Base-by-base conservation (phyloP, 2,888 invertebrate genomes). In the Zelleria hepariella region DNA sequence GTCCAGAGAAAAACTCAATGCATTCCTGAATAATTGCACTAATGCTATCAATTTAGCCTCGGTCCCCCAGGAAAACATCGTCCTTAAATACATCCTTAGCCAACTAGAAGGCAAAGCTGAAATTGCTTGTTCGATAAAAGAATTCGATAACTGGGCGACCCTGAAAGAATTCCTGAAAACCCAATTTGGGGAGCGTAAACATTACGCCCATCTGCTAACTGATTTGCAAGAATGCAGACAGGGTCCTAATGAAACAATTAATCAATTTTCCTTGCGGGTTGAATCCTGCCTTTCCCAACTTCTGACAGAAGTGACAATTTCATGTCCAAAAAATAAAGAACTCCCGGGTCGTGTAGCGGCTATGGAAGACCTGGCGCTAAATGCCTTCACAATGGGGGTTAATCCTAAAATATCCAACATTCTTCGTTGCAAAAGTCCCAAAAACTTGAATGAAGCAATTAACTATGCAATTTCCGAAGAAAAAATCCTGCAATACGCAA, bases 221-320 rank as follows among this genome's bases (percentile, higher is more conserved):
- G 57, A 57, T 15, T 20, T 57, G 7, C 57, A 57, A 42, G 47
- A 57, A 10, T 20, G 57, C 47, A 57, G 24, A 21, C 57, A 57
- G 21, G 24, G 47, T 10, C 15, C 23, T 7, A n/a, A 32, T n/a
- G 57, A 57, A 57, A 57, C 6, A 7, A 42, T 32, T 10, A 57
- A 18, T 18, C 42, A 42, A 18, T 57, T n/a, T 42, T 7, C 57
- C 10, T 20, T 57, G 8, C 54, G 54, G 3, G 25, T 54, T n/a
- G 54, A 54, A 25, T 21, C 54, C 15, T 25, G 23, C n/a, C 26
- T 54, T 4, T 54, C 54, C 10, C 54, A 54, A n/a, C 25, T 54
- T 8, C 25, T 54, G 5, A 54, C 54, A 6, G 54, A 54, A 54
- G 23, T 54, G 7, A 21, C 54, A 15, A 10, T 54, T 5, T n/a